Percentiles rank a stretch among this genome's conserved stretches.
phyloP scores from a whole-genome alignment of 2,113 vertebrate genomes.

The Talpa occidentalis region DNA sequence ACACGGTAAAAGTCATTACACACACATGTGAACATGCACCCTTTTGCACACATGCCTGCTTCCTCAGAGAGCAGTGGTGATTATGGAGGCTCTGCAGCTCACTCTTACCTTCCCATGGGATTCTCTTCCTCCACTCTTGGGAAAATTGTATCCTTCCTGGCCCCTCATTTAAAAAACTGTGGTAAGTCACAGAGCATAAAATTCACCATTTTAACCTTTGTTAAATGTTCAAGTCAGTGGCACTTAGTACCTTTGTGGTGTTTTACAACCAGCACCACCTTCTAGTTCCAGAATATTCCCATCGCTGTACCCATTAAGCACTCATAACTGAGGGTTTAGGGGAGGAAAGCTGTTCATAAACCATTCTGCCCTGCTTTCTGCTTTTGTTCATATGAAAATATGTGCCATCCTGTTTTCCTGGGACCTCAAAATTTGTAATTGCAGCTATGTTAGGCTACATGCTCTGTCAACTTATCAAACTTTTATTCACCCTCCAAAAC shows the following conservation, averaged over 20 bases:
- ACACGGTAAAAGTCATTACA: neutral
- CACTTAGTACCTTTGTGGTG: rapidly evolving
- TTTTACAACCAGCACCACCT: neutral
- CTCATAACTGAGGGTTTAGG: neutral
- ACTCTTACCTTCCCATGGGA: neutral
- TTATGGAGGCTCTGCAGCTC: neutral
- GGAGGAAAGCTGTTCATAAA: neutral
- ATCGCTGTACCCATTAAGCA: rapidly evolving
- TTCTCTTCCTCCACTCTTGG: neutral
- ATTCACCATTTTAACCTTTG: neutral
- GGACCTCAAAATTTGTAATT: neutral
- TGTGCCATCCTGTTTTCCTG: neutral
- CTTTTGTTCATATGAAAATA: neutral
- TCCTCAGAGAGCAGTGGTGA: neutral
- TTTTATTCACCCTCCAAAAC: neutral
- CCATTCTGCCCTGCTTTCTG: neutral
- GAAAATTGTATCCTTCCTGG: neutral
- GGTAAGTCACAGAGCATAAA: neutral
- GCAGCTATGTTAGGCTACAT: neutral
- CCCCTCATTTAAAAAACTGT: neutral
- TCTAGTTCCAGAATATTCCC: neutral
- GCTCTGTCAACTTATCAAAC: neutral
- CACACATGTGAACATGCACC: neutral
- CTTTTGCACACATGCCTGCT: rapidly evolving
- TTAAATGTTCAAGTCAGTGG: rapidly evolving